Percentiles rank a stretch among this genome's conserved stretches.
phyloP scores from a whole-genome alignment of 2,888 invertebrate species.

The Neoscelio sp. region DNA sequence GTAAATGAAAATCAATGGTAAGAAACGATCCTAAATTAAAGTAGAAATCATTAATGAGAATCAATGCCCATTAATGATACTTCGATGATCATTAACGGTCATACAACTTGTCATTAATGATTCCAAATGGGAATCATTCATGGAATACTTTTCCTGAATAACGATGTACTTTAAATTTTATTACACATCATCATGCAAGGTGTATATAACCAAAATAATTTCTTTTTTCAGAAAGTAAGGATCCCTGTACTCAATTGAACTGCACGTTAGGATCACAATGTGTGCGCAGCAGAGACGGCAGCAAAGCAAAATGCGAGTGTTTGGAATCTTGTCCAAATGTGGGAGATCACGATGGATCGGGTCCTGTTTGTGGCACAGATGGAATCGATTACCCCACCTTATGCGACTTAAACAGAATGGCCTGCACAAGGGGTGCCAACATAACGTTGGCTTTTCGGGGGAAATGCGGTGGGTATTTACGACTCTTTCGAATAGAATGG shows the following conservation, averaged over 20 bases:
- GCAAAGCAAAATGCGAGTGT: slow-evolving; percentile 90
- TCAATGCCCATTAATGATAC: slow-evolving; percentile 27
- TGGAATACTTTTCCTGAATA: too few relatives aligned
- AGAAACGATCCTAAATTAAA: too few relatives aligned
- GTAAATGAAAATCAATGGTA: too few relatives aligned
- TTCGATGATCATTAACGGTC: slow-evolving; percentile 24
- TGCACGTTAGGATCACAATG: slow-evolving; percentile 86
- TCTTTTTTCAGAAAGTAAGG: slow-evolving; percentile 81
- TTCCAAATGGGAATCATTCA: slow-evolving; percentile 22
- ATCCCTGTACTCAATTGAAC: slow-evolving; percentile 85
- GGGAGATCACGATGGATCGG: slow-evolving; percentile 92
- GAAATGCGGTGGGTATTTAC: slow-evolving; percentile 90
- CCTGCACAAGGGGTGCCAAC: slow-evolving; percentile 90
- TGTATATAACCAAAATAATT: slow-evolving; percentile 19
- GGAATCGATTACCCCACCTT: slow-evolving; percentile 93
- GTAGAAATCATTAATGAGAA: too few relatives aligned
- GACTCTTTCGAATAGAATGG: slow-evolving; percentile 13
- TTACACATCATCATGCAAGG: too few relatives aligned
- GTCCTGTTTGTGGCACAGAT: slow-evolving; percentile 93
- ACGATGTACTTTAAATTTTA: too few relatives aligned
- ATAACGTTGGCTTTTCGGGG: slow-evolving; percentile 93
- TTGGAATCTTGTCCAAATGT: slow-evolving; percentile 91
- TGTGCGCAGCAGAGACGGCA: slow-evolving; percentile 87
- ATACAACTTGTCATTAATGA: slow-evolving; percentile 14
- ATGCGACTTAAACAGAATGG: slow-evolving; percentile 92